Evolutionary conservation across 2,888 invertebrate genomes (phyloP).

Genomic region (Tryphoninae sp.): DNA sequence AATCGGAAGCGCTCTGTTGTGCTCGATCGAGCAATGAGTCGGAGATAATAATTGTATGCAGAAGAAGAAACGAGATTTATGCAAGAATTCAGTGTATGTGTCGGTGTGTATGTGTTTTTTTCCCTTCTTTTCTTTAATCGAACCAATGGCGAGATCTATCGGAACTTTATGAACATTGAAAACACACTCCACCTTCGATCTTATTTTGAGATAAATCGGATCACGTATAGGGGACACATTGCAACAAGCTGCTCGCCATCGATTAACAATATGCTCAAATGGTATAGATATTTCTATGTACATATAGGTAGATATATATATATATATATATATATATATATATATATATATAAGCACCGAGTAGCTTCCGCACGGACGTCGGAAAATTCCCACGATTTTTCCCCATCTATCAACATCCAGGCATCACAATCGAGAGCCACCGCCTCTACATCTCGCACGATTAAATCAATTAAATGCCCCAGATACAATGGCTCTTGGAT

Average conservation of each 20-base stretch:
- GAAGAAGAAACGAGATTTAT: conserved; percentile 68
- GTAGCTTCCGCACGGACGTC: conserved; percentile 53
- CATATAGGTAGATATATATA: background rate
- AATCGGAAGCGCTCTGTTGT: conserved; percentile 44
- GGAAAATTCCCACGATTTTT: conserved; percentile 67
- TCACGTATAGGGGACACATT: conserved; percentile 33
- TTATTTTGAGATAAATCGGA: conserved; percentile 34
- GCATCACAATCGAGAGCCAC: conserved; percentile 48
- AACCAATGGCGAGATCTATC: conserved; percentile 10
- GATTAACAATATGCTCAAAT: conserved; percentile 24
- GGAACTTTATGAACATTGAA: conserved; percentile 44
- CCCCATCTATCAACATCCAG: conserved; percentile 49
- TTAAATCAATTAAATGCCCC: conserved; percentile 63
- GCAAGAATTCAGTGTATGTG: conserved; percentile 47
- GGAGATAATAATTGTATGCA: conserved; percentile 62
- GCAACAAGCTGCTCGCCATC: conserved; percentile 27
- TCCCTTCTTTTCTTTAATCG: conserved; percentile 31
- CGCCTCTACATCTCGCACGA: conserved; percentile 55
- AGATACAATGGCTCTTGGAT: conserved; percentile 57
- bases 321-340: background rate
- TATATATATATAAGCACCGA: conserved; percentile 27
- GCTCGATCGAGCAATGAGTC: conserved; percentile 43
- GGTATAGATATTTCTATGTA: background rate
- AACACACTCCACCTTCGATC: conserved; percentile 36
- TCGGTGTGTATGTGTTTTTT: too few relatives aligned